Conservation (phyloP, 2,888 invertebrate species). For the Salticus scenicus region DNA sequence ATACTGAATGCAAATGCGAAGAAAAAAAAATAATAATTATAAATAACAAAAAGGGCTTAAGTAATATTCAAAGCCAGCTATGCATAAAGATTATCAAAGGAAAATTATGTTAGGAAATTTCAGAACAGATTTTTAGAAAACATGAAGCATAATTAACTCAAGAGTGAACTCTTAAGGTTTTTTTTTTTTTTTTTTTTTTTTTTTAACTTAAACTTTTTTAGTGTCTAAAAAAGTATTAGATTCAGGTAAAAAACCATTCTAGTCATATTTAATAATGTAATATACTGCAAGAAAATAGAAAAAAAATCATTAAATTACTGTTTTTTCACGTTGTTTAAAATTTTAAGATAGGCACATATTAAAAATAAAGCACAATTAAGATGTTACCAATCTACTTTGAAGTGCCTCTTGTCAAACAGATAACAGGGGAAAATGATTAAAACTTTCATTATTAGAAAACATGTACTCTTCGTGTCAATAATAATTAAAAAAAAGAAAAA, state of each 20-base stretch:
- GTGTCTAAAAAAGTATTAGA: neutral
- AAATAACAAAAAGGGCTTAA: neutral
- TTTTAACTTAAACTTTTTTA: no score
- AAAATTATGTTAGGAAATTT: neutral
- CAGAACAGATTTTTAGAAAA: constrained; percentile 10
- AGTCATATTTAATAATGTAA: no score
- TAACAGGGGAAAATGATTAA: neutral
- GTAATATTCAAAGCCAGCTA: neutral
- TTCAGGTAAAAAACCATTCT: neutral
- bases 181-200: no score
- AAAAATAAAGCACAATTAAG: constrained; percentile 22
- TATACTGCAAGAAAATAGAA: no score
- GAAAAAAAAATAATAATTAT: neutral
- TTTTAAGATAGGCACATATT: constrained; percentile 6
- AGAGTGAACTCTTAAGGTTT: neutral
- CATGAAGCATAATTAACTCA: constrained; percentile 31
- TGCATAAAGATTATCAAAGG: neutral
- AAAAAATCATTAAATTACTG: no score
- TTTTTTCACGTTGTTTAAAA: neutral
- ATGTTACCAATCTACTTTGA: constrained; percentile 15
- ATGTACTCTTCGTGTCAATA: no score
- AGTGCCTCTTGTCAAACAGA: neutral
- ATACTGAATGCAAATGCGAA: neutral
- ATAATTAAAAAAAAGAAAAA: neutral
- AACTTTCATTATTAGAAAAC: neutral